Evolutionary conservation across 2,797 vertebrate species (phyloP).

Genomic region (Gambelia wislizenii): DNA sequence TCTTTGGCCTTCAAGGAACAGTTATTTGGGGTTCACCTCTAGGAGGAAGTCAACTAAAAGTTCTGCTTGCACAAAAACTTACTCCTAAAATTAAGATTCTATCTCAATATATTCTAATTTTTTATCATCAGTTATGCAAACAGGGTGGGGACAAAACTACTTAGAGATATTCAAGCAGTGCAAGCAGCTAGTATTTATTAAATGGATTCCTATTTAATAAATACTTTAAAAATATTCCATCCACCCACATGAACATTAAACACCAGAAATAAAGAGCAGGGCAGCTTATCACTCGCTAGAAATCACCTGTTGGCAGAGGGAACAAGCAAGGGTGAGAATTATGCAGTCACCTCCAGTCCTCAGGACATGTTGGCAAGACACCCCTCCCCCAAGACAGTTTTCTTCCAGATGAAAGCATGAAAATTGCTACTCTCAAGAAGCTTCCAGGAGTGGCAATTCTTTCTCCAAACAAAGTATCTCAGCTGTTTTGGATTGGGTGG

Average conservation of each 20-base stretch:
- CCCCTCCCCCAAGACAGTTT: no score
- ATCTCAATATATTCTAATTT: neutral
- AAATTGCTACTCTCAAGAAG: no score
- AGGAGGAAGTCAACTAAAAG: neutral
- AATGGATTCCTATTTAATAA: neutral
- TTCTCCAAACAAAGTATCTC: no score
- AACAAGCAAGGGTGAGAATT: neutral
- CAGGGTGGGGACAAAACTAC: no score
- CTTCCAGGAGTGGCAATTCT: no score
- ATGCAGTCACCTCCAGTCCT: no score
- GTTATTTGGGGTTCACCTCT: no score
- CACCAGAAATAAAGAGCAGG: neutral
- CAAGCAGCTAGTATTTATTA: neutral
- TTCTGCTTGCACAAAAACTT: neutral
- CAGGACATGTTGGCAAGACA: no score
- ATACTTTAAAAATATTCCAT: neutral
- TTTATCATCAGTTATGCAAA: neutral
- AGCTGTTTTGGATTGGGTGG: no score
- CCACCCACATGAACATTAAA: neutral
- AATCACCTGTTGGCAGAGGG: neutral
- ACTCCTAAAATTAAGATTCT: neutral
- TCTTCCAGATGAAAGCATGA: no score
- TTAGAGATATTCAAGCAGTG: neutral
- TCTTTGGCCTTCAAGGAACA: neutral
- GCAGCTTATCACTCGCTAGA: neutral